A percentile compares a stretch with the other conserved stretches of the same genome.
These are phyloP conservation scores for Linnaemya tessellans DNA, from an alignment of 2,888 invertebrate species.

Conservation along the genomic window DNA sequence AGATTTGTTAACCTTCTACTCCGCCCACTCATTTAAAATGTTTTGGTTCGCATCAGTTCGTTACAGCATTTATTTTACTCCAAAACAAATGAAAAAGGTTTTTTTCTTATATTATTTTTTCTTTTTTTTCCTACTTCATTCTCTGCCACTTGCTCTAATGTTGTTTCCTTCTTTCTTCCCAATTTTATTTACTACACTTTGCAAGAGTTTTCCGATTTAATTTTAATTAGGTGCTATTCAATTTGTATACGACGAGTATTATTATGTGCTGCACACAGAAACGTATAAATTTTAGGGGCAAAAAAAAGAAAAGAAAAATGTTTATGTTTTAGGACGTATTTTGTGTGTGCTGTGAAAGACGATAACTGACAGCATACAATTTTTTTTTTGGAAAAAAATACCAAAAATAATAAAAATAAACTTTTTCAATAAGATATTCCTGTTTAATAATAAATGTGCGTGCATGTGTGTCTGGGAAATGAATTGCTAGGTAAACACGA, in stretches of 20 bases:
- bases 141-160: background rate
- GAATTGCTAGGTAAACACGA: background rate
- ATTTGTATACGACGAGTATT: constrained; percentile 54
- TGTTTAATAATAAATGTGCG: background rate
- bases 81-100: constrained; percentile 55
- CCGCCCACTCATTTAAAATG: constrained; percentile 31
- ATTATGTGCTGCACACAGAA: constrained; percentile 33
- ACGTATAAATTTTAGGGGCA: constrained; percentile 63
- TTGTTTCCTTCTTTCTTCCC: constrained; percentile 6
- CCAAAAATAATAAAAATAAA: constrained; percentile 33
- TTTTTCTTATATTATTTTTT: too few species aligned
- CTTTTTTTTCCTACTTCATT: constrained; percentile 13
- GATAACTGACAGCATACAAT: constrained; percentile 21
- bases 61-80: constrained; percentile 40
- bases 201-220: constrained; percentile 73
- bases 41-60: constrained; percentile 15
- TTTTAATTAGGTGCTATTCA: constrained; percentile 79
- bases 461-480: background rate
- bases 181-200: constrained; percentile 39
- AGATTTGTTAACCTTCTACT: constrained; percentile 29
- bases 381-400: background rate
- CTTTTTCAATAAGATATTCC: constrained; percentile 50
- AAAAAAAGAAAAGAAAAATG: too few species aligned
- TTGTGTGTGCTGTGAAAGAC: constrained; percentile 32
- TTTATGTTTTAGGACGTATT: constrained; percentile 66